Evolutionary conservation across 2,113 vertebrate genomes (phyloP), one percentile per base, ranked within the genome.

Genomic region (Artemisiospiza belli): DNA sequence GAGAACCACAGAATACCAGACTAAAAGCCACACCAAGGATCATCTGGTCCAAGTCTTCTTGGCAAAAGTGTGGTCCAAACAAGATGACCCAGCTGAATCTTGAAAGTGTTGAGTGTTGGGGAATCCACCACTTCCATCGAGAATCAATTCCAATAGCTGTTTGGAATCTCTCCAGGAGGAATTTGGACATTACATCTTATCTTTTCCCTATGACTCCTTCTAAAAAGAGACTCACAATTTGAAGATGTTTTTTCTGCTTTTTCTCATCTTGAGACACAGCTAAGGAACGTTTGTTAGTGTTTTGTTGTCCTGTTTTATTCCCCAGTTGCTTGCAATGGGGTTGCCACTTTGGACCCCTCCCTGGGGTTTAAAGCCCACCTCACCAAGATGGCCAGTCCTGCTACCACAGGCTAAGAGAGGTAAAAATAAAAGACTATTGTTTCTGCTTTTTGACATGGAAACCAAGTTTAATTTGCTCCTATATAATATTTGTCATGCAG

Each of bases 41-140:
- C 12, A 55, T 54, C 21, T 39, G 5, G 7, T 78, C 28, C 61
- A 69, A 74, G 2, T 8, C 33, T 30, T 52, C 35, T 59, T 15
- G 13, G 5, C 7, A 66, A 75, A 75, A 66, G 7, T 16, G 4
- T 1, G 2, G 7, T 31, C 31, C 35, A 73, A 22, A 73, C 12
- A 68, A n/a, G 47, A 37, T 37, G 41, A 61, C 13, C 13, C 15
- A 70, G 10, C 1, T 23, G 35, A 83, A 83, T 66, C 44, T 55
- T 66, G 25, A 17, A 72, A 35, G 6, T 41, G 8, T 55, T 9
- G 24, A 41, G 17, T 55, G 47, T 11, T 69, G 25, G 30, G 17
- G 14, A 83, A 49, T 49, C 14, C 5, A 23, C 21, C 22, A 23
- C 21, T 90, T 76, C 15, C 5, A 31, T 5, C 0, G 0, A 61